These are phyloP conservation scores for Zaprionus nigranus DNA, from an alignment of 1,140 invertebrate species.

Conservation along the genomic window DNA sequence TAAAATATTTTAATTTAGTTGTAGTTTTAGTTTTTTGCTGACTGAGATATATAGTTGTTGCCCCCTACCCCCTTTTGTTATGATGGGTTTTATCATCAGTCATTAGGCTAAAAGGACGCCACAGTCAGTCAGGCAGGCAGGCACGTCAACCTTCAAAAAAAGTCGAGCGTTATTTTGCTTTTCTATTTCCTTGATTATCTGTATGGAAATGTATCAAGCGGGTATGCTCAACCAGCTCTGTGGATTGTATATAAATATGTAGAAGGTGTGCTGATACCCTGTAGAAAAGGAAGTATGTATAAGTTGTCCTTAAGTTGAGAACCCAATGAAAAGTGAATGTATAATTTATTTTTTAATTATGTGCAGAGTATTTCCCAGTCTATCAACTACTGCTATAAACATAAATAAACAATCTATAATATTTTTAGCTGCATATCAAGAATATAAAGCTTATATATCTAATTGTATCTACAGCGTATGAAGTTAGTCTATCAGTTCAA, in stretches of 20 bases:
- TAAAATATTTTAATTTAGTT: slow-evolving; percentile 83
- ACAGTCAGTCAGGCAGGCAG: neutral
- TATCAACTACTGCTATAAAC: too few species aligned
- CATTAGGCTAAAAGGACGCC: slow-evolving; percentile 76
- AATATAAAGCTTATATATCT: neutral
- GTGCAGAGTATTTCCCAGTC: too few species aligned
- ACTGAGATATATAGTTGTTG: slow-evolving; percentile 23
- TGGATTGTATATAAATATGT: neutral
- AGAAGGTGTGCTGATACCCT: neutral
- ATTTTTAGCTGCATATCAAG: neutral
- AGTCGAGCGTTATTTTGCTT: slow-evolving; percentile 9
- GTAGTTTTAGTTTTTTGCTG: slow-evolving; percentile 48
- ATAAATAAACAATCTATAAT: neutral
- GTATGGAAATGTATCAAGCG: neutral
- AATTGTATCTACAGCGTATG: slow-evolving; percentile 10
- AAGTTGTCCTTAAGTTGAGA: too few species aligned
- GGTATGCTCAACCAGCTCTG: neutral
- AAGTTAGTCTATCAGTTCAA: neutral
- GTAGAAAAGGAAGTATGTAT: neutral
- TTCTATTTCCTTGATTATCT: slow-evolving; percentile 42
- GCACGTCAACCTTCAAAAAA: slow-evolving; percentile 60
- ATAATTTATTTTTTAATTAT: too few species aligned
- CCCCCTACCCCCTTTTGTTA: slow-evolving; percentile 39
- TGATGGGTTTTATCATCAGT: slow-evolving; percentile 67
- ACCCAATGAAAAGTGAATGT: too few species aligned